These are phyloP conservation scores for Arctopsyche grandis DNA, from an alignment of 1,140 invertebrate genomes.

Conservation along the genomic window DNA sequence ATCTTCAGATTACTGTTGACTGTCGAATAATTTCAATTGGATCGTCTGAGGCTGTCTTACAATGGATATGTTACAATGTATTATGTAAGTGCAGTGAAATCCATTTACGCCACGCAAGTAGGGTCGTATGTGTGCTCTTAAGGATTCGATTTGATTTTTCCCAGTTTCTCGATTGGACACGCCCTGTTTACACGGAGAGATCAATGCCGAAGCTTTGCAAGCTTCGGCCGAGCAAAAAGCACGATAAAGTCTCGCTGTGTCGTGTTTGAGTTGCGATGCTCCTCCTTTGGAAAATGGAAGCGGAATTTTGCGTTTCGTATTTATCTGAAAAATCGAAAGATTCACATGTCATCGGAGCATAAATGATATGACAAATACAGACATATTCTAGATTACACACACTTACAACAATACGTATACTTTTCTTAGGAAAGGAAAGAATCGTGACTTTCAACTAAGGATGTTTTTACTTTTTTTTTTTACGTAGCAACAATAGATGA, in stretches of 20 bases:
- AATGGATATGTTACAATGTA: too few species aligned
- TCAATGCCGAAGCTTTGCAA: conserved; percentile 2
- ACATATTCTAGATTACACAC: neutral
- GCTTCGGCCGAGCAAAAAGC: neutral
- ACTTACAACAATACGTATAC: neutral
- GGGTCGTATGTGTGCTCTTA: neutral
- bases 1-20: too few species aligned
- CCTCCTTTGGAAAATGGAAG: neutral
- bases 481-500: too few species aligned
- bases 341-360: neutral
- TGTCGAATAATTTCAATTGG: too few species aligned
- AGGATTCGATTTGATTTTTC: neutral
- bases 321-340: neutral
- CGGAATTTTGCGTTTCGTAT: neutral
- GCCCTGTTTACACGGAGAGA: conserved; percentile 13
- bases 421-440: too few species aligned
- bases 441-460: too few species aligned
- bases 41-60: too few species aligned
- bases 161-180: conserved; percentile 19
- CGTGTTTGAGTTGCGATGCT: neutral
- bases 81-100: too few species aligned
- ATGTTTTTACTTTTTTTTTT: too few species aligned
- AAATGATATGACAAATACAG: neutral
- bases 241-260: neutral
- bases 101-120: neutral